Percentiles rank a stretch among this genome's conserved stretches.
These are phyloP conservation scores for Cathartes aura DNA, from an alignment of 2,113 vertebrate species.

Conservation along the genomic window DNA sequence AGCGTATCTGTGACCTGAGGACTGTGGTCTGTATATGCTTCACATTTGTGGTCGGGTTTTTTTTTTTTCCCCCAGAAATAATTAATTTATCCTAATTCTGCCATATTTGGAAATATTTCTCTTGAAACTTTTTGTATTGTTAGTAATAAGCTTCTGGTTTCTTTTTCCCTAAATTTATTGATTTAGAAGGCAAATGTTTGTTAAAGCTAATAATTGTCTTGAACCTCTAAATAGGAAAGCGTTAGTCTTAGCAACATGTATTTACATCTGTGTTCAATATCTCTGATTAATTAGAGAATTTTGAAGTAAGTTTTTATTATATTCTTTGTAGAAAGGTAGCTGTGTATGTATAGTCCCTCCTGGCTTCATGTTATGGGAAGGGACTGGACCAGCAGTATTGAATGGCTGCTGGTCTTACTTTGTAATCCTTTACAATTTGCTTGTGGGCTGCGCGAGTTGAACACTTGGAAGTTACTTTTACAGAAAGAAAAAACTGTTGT, in stretches of 20 bases:
- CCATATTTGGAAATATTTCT: neutral
- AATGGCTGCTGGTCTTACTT: neutral
- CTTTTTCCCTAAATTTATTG: neutral
- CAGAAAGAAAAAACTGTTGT: neutral
- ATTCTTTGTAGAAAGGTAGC: neutral
- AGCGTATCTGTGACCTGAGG: rapidly evolving
- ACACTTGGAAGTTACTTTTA: neutral
- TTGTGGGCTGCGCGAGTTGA: neutral
- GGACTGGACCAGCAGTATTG: neutral
- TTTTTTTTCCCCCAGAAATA: neutral
- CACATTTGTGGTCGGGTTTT: neutral
- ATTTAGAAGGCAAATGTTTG: neutral
- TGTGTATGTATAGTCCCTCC: neutral
- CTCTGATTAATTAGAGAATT: neutral
- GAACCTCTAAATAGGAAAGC: neutral
- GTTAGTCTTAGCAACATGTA: neutral
- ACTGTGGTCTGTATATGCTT: neutral
- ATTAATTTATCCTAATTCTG: neutral
- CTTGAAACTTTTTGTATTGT: neutral
- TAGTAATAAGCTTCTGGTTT: neutral
- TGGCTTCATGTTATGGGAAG: neutral
- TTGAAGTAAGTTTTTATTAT: neutral
- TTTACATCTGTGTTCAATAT: neutral
- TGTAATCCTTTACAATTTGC: neutral
- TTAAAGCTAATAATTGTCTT: neutral